Conservation (phyloP, 2,888 invertebrate genomes). For the Abscondita cerata region DNA sequence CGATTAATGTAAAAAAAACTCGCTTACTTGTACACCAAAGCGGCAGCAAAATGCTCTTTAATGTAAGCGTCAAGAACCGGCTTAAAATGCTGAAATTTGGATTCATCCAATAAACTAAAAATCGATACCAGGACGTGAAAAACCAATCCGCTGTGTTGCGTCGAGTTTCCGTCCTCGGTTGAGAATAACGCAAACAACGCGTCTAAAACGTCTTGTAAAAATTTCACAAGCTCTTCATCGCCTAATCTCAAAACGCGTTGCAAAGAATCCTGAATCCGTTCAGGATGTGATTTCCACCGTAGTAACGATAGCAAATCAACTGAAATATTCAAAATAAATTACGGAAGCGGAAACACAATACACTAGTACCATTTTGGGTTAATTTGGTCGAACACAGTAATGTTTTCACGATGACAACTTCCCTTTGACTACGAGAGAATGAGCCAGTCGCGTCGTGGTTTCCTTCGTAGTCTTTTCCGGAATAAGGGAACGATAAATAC, state of each 20-base stretch:
- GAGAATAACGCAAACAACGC: slow-evolving; percentile 93
- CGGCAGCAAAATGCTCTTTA: slow-evolving; percentile 92
- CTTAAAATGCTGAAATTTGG: slow-evolving; percentile 92
- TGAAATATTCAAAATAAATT: too few relatives aligned
- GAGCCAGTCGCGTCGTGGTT: slow-evolving; percentile 62
- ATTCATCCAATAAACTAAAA: slow-evolving; percentile 87
- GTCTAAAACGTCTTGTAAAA: slow-evolving; percentile 92
- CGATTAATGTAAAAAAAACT: slow-evolving; percentile 2
- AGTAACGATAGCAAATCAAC: slow-evolving; percentile 87
- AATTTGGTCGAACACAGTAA: slow-evolving; percentile 94
- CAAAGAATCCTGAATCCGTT: slow-evolving; percentile 85
- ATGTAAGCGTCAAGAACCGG: slow-evolving; percentile 95
- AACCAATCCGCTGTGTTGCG: slow-evolving; percentile 87
- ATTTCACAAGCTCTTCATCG: slow-evolving; percentile 92
- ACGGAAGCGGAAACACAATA: too few relatives aligned
- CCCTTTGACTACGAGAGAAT: slow-evolving; percentile 84
- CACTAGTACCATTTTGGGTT: slow-evolving; percentile 92
- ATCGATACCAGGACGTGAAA: slow-evolving; percentile 93
- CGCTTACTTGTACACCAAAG: slow-evolving; percentile 87
- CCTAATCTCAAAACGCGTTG: slow-evolving; percentile 82
- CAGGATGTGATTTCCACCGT: slow-evolving; percentile 91
- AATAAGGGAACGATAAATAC: slow-evolving; percentile 71
- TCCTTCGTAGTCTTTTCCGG: slow-evolving; percentile 68
- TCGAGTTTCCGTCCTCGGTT: slow-evolving; percentile 90
- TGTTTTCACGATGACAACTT: slow-evolving; percentile 82